phyloP scores from a whole-genome alignment of 2,797 vertebrate genomes.

The Centropyge bicolor region DNA sequence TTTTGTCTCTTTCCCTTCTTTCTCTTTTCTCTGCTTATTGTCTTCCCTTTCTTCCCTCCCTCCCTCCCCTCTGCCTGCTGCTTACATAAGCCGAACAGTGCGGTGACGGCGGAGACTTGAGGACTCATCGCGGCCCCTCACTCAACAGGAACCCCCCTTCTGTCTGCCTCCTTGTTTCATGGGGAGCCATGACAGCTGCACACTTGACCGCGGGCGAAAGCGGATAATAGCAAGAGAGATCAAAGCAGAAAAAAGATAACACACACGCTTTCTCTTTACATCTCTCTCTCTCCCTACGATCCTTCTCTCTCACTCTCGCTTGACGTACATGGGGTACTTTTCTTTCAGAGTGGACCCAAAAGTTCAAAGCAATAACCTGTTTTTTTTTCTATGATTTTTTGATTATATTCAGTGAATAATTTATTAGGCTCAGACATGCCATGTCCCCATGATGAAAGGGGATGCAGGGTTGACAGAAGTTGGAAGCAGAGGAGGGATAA shows the following conservation, averaged over 20 bases:
- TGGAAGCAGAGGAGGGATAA: conserved; percentile 5
- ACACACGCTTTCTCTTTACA: conserved; percentile 25
- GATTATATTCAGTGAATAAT: conserved; percentile 39
- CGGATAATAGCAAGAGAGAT: conserved; percentile 66
- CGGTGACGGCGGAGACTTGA: conserved; percentile 58
- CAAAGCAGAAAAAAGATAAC: conserved; percentile 61
- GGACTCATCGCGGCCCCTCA: conserved; percentile 55
- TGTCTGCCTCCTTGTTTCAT: conserved; percentile 68
- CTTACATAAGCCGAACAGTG: conserved; percentile 68
- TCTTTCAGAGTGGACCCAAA: conserved; percentile 46
- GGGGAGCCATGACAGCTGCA: conserved; percentile 70
- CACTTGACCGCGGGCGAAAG: conserved; percentile 67
- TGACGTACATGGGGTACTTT: conserved; percentile 26
- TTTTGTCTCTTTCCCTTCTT: conserved; percentile 39
- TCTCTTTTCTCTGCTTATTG: conserved; percentile 48
- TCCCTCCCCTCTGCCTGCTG: conserved; percentile 22
- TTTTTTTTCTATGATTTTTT: conserved; percentile 13
- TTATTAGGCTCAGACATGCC: conserved; percentile 30
- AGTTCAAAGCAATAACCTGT: conserved; percentile 35
- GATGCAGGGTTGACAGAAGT: conserved; percentile 26
- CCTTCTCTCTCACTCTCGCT: conserved; percentile 17
- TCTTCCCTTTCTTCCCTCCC: conserved; percentile 44
- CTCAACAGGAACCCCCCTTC: conserved; percentile 66
- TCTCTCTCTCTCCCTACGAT: conserved; percentile 18
- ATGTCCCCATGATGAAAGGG: conserved; percentile 35